Base-by-base conservation (phyloP, 1,140 invertebrate genomes). In the Mesaphorura yosii region DNA sequence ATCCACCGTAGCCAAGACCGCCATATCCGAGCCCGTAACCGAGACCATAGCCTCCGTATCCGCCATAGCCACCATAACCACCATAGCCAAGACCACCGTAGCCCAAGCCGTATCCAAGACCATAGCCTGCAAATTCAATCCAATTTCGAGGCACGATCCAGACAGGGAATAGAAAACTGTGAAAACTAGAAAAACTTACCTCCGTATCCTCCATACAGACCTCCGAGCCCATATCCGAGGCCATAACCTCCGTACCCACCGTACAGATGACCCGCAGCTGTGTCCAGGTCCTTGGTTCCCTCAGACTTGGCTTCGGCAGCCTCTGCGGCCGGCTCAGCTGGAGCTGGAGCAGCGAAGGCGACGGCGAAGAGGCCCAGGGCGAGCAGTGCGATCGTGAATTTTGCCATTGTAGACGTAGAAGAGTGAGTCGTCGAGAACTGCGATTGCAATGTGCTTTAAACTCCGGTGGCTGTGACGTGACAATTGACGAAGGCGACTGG, bases 31-130 rank as follows among this genome's bases (percentile, higher is more conserved):
- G 6, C 14, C 44, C 44, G 22, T 25, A 46, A 10, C 44, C 44
- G 23, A 29, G 38, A 34, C 51, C 51, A 23, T 53, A 53, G 26
- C 51, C 51, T 3, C 51, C 51, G 47, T 53, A 53, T 6, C 50
- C 50, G 23, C 19, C 17, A 27, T 25, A 46, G 7, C 25, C 19
- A 41, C 17, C 17, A 7, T 41, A 17, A 12, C 40, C 40, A 12
- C 40, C 40, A 17, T 7, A 41, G 40, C 6, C 40, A 6, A 41
- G 6, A 10, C 40, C 40, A 7, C 44, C 44, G 19, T 25, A 27
- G 23, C 44, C 44, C 10, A 34, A n/a, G 7, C 44, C 44, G 25
- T 46, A 46, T 25, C 44, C 40, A 12, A 17, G 12, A 20, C 10
- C 10, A 41, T 41, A 12, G 10, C 10, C 10, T 12, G 6, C 10